Evolutionary conservation across 2,113 vertebrate genomes (phyloP).

Genomic region (Pseudorasbora parva): DNA sequence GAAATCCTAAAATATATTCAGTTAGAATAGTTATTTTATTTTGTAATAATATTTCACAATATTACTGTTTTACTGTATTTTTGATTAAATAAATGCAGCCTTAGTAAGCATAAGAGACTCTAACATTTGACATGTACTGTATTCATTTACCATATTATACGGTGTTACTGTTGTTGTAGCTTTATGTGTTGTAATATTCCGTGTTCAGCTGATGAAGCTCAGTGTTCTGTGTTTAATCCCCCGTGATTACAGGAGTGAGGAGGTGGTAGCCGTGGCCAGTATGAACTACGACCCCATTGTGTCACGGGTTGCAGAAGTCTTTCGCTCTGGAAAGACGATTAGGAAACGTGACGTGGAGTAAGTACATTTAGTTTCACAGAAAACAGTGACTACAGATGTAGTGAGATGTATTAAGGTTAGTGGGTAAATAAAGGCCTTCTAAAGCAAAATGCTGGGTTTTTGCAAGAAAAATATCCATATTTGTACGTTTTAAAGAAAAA

Average conservation of each 20-base stretch:
- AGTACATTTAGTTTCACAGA: slow-evolving; percentile 72
- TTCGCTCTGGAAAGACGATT: slow-evolving; percentile 89
- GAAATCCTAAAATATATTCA: no score
- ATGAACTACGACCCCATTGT: slow-evolving; percentile 98
- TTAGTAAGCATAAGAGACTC: no score
- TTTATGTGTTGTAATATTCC: neutral
- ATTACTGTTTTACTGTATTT: no score
- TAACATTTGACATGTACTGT: no score
- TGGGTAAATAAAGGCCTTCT: no score
- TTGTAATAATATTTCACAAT: no score
- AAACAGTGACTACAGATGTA: slow-evolving; percentile 39
- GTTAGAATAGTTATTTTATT: no score
- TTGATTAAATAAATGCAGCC: no score
- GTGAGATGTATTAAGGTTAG: slow-evolving; percentile 47
- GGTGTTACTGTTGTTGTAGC: neutral
- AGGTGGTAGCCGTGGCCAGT: slow-evolving; percentile 95
- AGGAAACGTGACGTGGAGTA: slow-evolving; percentile 97
- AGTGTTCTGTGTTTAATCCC: slow-evolving; percentile 19
- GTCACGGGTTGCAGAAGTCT: slow-evolving; percentile 94
- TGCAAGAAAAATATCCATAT: no score
- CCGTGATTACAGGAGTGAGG: slow-evolving; percentile 82
- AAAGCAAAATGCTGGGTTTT: no score
- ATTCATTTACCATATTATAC: neutral
- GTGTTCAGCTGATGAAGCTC: neutral
- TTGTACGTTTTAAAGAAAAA: no score